Base-by-base conservation (phyloP, 2,113 vertebrate genomes). In the Alligator sinensis region DNA sequence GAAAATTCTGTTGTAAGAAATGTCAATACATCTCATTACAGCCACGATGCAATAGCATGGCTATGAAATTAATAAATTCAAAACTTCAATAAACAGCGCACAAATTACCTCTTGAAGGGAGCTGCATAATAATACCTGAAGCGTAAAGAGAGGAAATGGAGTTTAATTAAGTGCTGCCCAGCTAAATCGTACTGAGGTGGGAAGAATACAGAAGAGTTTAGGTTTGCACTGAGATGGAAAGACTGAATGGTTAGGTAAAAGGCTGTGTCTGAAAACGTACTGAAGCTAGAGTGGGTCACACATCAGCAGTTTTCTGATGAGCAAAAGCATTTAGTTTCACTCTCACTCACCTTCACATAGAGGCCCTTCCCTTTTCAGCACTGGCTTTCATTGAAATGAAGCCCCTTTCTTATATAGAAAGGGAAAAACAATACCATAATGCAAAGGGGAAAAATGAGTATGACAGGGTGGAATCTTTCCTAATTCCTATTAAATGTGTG, bases 111-210 rank as follows among this genome's bases (percentile, higher is more conserved):
- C 94, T 96, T 94, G 94, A 97, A 97, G 81, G 94, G 75, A 98
- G 92, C 24, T 4, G 79, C 82, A 96, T 97, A 98, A 97, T 95
- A 97, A 97, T 92, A 97, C 96, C 97, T 98, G 95, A 96, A 97
- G 97, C 54, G 0, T 97, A 97, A 97, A 98, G 94, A 93, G 81
- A 97, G 92, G 86, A 97, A 97, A 97, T 93, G 88, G 96, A 97
- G 96, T 98, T 98, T 97, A 98, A 98, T 98, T 98, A 98, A 98
- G 95, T 97, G 97, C 74, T 96, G 96, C 94, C 95, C 95, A 93
- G 95, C 89, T 97, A 97, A 98, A 97, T 97, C 91, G 94, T 88
- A 94, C 21, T 13, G 54, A 95, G 62, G 76, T 81, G n/a, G 76
- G 38, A 84, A 91, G 95, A 97, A 92, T 30, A 85, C 24, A 79